Conservation (phyloP, 2,113 vertebrate species). For the Mastomys coucha region DNA sequence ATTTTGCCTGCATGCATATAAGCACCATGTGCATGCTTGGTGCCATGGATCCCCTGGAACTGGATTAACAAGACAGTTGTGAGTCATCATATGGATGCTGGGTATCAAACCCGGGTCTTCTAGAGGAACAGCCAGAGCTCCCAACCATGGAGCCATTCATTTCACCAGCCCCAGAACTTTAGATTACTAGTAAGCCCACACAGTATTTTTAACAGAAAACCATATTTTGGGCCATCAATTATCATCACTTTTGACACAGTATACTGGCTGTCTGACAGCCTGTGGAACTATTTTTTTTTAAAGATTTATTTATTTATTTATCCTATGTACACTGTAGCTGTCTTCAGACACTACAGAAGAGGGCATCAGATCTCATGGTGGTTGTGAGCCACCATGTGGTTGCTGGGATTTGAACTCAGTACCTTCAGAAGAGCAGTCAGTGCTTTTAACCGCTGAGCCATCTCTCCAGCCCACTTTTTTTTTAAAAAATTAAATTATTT, state of each 20-base stretch:
- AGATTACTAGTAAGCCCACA: not conserved
- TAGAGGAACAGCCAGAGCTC: not conserved
- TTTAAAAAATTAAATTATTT: too few species aligned
- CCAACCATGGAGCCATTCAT: not conserved
- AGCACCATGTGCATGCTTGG: not conserved
- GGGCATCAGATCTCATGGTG: too few species aligned
- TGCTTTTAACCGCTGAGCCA: too few species aligned
- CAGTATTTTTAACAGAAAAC: slow-evolving; percentile 2
- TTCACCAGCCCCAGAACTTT: not conserved
- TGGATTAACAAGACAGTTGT: not conserved
- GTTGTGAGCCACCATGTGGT: too few species aligned
- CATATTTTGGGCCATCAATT: not conserved
- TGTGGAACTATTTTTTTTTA: slow-evolving; percentile 18
- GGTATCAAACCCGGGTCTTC: too few species aligned
- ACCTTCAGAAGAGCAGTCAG: too few species aligned
- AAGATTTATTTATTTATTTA: too few species aligned
- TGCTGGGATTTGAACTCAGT: too few species aligned
- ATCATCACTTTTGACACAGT: not conserved
- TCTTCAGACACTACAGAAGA: too few species aligned
- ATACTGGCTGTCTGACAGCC: not conserved
- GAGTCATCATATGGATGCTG: not conserved
- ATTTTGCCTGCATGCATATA: not conserved
- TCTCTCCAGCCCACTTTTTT: too few species aligned
- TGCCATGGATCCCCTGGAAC: not conserved
- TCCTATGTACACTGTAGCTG: too few species aligned